These are phyloP conservation scores for Monoplex corrugatus DNA, from an alignment of 2,888 invertebrate genomes.

Conservation along the genomic window DNA sequence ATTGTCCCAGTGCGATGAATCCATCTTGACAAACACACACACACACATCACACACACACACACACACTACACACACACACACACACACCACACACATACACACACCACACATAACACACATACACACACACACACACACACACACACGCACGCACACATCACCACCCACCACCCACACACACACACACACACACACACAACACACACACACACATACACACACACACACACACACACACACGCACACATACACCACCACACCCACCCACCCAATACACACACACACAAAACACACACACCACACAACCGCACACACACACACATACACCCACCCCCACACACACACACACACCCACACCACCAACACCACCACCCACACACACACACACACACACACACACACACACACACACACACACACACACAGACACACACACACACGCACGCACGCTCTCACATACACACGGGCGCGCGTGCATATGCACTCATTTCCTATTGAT, in stretches of 20 bases:
- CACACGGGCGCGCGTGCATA: not conserved
- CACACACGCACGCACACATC: not conserved
- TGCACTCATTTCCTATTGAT: no score
- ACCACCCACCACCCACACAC: no score
- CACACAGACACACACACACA: constrained; percentile 18
- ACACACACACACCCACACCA: not conserved
- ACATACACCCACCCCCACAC: constrained; percentile 8
- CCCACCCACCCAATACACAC: no score
- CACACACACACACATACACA: no score
- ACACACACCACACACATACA: not conserved
- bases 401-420: constrained; percentile 19
- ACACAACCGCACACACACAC: constrained; percentile 28
- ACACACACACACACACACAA: no score
- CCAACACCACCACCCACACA: not conserved
- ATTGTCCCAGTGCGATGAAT: no score
- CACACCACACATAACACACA: not conserved
- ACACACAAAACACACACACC: constrained; percentile 32
- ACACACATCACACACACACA: constrained; percentile 22
- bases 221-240: no score
- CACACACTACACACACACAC: constrained; percentile 37
- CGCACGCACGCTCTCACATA: constrained; percentile 10
- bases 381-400: not conserved
- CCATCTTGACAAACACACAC: no score
- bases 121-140: not conserved
- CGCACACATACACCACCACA: no score